A percentile compares a stretch with the other conserved stretches of the same genome.
Conservation (phyloP, 2,113 vertebrate genomes). For the Plecotus auritus region DNA sequence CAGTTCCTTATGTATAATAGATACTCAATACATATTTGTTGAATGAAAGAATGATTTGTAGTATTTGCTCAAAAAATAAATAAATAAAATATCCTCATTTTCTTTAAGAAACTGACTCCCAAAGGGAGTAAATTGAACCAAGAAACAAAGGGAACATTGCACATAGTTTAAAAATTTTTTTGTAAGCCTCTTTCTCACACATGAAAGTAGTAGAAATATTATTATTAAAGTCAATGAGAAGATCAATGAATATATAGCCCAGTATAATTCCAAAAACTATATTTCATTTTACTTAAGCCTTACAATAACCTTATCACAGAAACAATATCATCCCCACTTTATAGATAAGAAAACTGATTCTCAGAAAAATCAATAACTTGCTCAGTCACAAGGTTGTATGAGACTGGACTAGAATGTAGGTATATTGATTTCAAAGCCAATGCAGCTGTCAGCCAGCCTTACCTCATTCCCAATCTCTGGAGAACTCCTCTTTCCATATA, state of each 20-base stretch:
- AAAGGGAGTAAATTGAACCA: neutral
- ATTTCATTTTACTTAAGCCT: neutral
- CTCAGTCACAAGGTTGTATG: neutral
- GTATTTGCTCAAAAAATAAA: neutral
- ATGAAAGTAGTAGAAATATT: neutral
- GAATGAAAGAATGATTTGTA: neutral
- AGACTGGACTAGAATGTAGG: neutral
- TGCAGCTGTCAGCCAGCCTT: neutral
- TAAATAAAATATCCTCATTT: neutral
- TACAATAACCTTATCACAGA: neutral
- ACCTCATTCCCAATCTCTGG: neutral
- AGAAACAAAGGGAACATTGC: neutral
- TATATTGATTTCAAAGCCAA: neutral
- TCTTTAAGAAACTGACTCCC: neutral
- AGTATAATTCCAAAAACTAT: neutral
- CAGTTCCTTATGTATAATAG: neutral
- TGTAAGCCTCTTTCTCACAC: neutral
- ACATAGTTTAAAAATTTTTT: neutral
- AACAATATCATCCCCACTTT: neutral
- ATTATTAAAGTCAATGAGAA: neutral
- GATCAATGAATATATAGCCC: neutral
- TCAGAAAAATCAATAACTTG: neutral
- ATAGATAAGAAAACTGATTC: neutral
- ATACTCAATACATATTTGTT: neutral
- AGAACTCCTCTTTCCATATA: neutral